A percentile compares a stretch with the other conserved stretches of the same genome.
Conservation (phyloP, 2,888 invertebrate genomes). For the Leucophenga montana region DNA sequence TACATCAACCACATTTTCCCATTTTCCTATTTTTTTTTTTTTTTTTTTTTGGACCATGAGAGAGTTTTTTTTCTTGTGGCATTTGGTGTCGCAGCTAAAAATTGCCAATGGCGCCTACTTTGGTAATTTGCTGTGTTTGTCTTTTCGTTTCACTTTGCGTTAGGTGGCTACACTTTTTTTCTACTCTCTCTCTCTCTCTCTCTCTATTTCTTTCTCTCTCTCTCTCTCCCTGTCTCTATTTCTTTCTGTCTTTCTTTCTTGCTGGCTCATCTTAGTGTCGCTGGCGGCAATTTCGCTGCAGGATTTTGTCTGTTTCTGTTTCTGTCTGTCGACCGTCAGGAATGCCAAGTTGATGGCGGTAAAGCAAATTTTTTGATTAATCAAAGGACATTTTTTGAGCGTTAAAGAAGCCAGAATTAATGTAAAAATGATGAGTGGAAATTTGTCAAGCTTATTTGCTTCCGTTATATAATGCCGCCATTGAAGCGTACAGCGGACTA, state of each 20-base stretch:
- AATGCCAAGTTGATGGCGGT: neutral
- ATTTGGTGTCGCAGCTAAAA: slow-evolving; percentile 36
- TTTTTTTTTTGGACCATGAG: too few species aligned
- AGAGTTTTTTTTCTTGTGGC: neutral
- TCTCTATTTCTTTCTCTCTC: slow-evolving; percentile 28
- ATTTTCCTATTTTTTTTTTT: too few species aligned
- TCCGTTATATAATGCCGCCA: slow-evolving; percentile 65
- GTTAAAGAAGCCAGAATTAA: slow-evolving; percentile 69
- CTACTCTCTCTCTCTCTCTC: too few species aligned
- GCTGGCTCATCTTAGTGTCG: slow-evolving; percentile 20
- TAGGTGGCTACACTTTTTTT: too few species aligned
- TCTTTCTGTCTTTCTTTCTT: slow-evolving; percentile 12
- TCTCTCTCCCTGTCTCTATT: too few species aligned
- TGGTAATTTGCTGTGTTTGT: slow-evolving; percentile 64
- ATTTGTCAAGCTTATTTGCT: slow-evolving; percentile 71
- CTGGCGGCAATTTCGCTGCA: slow-evolving; percentile 2
- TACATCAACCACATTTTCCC: neutral
- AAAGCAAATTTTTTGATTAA: slow-evolving; percentile 63
- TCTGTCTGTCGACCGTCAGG: too few species aligned
- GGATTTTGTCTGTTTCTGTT: too few species aligned
- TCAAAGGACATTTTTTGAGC: slow-evolving; percentile 63
- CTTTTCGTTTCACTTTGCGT: slow-evolving; percentile 32
- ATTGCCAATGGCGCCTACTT: slow-evolving; percentile 56
- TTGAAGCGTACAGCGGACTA: slow-evolving; percentile 44
- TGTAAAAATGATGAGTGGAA: slow-evolving; percentile 71